Evolutionary conservation across 2,888 invertebrate genomes (phyloP), one percentile per base, ranked within the genome.

Genomic region (Aquatica leii): DNA sequence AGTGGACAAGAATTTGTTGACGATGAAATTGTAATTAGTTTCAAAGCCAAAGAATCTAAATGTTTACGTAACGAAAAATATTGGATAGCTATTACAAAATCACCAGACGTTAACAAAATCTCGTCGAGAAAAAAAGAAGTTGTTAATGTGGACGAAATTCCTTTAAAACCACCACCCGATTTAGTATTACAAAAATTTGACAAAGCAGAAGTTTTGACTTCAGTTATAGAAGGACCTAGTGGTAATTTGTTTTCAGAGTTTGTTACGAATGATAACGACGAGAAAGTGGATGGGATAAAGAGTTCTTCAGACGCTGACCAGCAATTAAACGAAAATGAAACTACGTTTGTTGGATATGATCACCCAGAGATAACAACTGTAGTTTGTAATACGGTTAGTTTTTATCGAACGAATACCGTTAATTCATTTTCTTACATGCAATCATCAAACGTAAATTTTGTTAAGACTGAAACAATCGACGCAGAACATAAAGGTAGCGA

Each of bases 91-190:
- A 71, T 80, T 48, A 71, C 72, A 20, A 73, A 71, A 53, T 71
- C 73, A 11, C 72, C 74, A 6, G 53, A 59, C n/a, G 11, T 20
- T n/a, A 50, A 58, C 15, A 35, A 55, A 24, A 12, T 34, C 37
- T 21, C 52, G n/a, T 4, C 50, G 17, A 21, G 46, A 14, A 62
- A 46, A 48, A 40, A 17, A n/a, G 40, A 50, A 54, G 35, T 73
- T 34, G 51, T 75, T 5, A 78, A 80, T 61, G 73, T 79, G 0
- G 80, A 80, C 68, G 79, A 80, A 35, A 80, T 79, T 50, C 79
- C 79, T 2, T 69, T 79, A 24, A 73, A 69, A 57, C 78, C 78
- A 15, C 80, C 79, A 1, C 61, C 67, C 21, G 76, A 77, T 65
- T 65, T n/a, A n/a, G n/a, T n/a, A n/a, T n/a, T 75, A 35, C 20